Base-by-base conservation (phyloP, 2,797 vertebrate genomes). In the Arremon aurantiirostris region DNA sequence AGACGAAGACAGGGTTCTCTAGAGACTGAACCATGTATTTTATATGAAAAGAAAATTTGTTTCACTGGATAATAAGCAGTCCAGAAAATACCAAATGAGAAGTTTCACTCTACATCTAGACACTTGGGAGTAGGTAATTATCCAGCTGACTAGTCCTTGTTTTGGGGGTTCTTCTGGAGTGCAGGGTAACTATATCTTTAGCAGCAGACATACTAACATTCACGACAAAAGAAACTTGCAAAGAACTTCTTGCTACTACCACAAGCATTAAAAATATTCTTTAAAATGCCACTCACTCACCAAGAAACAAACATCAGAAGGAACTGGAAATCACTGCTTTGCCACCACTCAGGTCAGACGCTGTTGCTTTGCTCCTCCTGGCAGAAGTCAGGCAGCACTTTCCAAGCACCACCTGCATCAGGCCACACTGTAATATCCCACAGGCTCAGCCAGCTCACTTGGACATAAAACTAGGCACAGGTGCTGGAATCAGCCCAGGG, bases 281-380 rank as follows among this genome's bases (percentile, higher is more conserved):
- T 89, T 76, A 95, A 90, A 11, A 23, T 57, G 53, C 32, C 63
- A 65, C 53, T 93, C 56, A 94, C 88, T 95, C 90, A 96, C 94
- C 95, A 56, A 66, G 93, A 91, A 91, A 93, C 34, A 84, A 94
- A 93, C 95, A 96, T 96, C 88, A 63, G 61, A 81, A 79, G 46
- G 53, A 78, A 50, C 61, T 83, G 82, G 77, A 78, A 90, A 69
- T 69, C 72, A 21, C 91, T 21, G 76, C 77, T 93, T 53, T 75
- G 55, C 70, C 77, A 75, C 82, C 72, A 37, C 72, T 82, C 44
- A 8, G 82, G 46, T 92, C 57, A 70, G 68, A 34, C 17, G 30
- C 76, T 18, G 60, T 11, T 39, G 17, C 87, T 71, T 91, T 79
- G n/a, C 23, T 57, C 80, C 65, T 81, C 77, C 69, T 82, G 41